phyloP scores from a whole-genome alignment of 2,113 vertebrate genomes.

The Aptenodytes forsteri region DNA sequence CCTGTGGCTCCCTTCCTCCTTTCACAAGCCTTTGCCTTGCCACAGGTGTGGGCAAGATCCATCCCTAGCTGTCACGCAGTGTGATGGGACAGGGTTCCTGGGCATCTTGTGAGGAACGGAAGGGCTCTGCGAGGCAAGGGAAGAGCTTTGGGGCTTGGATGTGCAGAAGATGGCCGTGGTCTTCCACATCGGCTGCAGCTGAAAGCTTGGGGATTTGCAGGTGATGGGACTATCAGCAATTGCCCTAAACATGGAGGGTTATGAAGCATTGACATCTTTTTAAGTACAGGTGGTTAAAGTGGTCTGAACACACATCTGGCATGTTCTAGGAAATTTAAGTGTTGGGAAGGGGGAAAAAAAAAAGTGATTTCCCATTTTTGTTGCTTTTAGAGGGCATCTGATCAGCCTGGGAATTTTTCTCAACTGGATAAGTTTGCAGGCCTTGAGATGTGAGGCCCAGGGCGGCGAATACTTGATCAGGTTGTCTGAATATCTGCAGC shows the following conservation, averaged over 20 bases:
- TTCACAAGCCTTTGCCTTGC: not conserved
- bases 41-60: too few species aligned
- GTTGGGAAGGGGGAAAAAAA: too few species aligned
- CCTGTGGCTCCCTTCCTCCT: not conserved
- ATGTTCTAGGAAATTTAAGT: not conserved
- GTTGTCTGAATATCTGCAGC: not conserved
- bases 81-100: not conserved
- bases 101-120: accelerated
- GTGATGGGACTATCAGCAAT: too few species aligned
- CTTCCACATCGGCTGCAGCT: not conserved
- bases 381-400: not conserved
- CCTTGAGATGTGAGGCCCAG: not conserved
- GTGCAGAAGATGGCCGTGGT: not conserved
- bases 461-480: accelerated
- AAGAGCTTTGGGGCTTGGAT: not conserved
- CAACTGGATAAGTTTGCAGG: not conserved
- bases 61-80: not conserved
- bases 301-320: not conserved
- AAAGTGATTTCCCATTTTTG: not conserved
- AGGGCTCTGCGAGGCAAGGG: not conserved
- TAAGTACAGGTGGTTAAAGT: not conserved
- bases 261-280: not conserved
- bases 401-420: not conserved
- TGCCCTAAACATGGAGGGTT: not conserved
- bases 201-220: not conserved